Evolutionary conservation across 2,113 vertebrate species (phyloP), one percentile per base, ranked within the genome.

Genomic region (Pterocles gutturalis): DNA sequence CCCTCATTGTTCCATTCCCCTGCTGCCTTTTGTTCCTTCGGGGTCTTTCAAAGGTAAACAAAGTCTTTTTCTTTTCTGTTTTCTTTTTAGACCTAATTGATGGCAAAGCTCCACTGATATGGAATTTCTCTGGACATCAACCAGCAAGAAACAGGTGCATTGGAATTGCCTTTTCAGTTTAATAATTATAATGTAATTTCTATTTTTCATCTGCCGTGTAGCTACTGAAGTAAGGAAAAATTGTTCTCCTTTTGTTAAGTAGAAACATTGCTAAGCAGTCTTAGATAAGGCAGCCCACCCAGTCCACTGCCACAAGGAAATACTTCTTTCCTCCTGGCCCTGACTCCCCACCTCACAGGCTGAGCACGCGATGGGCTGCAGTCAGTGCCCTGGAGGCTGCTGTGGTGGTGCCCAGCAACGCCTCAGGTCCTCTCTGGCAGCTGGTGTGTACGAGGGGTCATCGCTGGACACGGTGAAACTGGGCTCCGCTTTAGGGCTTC

Each of bases 1-100:
- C 49, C 17, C 22, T 72, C 80, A 61, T 19, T 92, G 54, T 51
- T 85, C 0, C 0, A 58, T 75, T 91, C 70, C 43, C 57, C 45
- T 67, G 70, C 48, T 93, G 75, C 22, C 57, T 90, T 86, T 60
- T 86, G 16, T 72, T 80, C 58, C 58, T 92, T 83, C 57, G n/a
- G 64, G 60, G 46, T 82, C 65, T 73, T 87, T 79, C 75, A 92
- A 55, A 29, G 65, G 79, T 48, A 95, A 86, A 64, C 26, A 70
- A 73, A 43, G 21, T 60, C 5, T 67, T 28, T 31, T 36, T 54
- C 54, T 53, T 41, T 31, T 17, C 17, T 10, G 4, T 7, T 89
- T 88, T 87, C 21, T 36, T 75, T 90, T 71, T 70, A 43, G 5
- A 70, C 17, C 18, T 51, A 51, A 29, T 14, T 61, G 53, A 51